Percentiles rank a stretch among this genome's conserved stretches.
These are phyloP conservation scores for Margaritifera margaritifera DNA, from an alignment of 2,888 invertebrate genomes.

Conservation along the genomic window DNA sequence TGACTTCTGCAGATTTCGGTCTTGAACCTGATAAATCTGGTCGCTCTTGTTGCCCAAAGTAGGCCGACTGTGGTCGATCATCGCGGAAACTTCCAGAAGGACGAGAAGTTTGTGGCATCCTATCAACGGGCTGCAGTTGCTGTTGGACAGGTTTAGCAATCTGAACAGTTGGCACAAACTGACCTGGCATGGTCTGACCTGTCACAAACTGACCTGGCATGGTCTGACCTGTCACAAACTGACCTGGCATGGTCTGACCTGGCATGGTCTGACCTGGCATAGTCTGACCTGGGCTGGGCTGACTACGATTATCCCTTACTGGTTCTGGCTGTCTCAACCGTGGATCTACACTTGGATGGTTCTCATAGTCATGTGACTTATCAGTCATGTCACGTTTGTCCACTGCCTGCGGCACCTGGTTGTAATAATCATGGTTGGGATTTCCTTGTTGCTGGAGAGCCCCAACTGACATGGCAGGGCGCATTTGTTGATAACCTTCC, in stretches of 20 bases:
- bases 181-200: constrained; percentile 18
- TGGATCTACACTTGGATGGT: constrained; percentile 54
- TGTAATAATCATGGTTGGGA: constrained; percentile 41
- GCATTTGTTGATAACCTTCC: constrained; percentile 35
- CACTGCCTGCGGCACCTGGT: constrained; percentile 37
- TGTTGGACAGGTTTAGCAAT: constrained; percentile 10
- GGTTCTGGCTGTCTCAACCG: constrained; percentile 27
- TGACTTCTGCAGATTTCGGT: constrained; percentile 63
- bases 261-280: constrained; percentile 11
- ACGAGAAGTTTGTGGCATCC: constrained; percentile 47
- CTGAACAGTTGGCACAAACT: constrained; percentile 16
- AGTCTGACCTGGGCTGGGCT: constrained; percentile 15
- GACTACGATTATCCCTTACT: constrained; percentile 15
- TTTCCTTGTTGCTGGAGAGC: constrained; percentile 43
- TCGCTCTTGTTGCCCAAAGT: constrained; percentile 46
- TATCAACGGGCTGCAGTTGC: constrained; percentile 30
- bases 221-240: constrained; percentile 8
- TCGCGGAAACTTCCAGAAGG: constrained; percentile 48
- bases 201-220: constrained; percentile 11
- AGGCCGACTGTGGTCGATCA: constrained; percentile 61
- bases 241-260: constrained; percentile 11
- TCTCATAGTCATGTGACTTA: constrained; percentile 62
- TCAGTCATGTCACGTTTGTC: constrained; percentile 26
- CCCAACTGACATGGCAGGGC: constrained; percentile 59
- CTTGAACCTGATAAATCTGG: constrained; percentile 46